Percentiles rank a stretch among this genome's conserved stretches.
Conservation (phyloP, 2,797 vertebrate genomes). For the Pogoniulus pusillus region DNA sequence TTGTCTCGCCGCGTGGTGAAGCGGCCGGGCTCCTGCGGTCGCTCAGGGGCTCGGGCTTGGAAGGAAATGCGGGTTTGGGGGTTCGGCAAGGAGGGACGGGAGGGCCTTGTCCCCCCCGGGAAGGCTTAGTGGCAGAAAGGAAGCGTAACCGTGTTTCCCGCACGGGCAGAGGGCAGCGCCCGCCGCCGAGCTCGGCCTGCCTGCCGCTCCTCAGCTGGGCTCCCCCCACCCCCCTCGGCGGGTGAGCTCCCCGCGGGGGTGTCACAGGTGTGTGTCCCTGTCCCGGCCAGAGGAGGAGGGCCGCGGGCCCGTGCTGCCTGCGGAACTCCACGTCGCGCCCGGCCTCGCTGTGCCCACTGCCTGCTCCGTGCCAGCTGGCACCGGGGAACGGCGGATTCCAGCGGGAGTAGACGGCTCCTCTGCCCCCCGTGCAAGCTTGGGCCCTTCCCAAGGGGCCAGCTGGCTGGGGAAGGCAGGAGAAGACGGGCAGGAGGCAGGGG, state of each 20-base stretch:
- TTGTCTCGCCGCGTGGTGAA: not conserved
- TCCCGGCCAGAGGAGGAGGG: not conserved
- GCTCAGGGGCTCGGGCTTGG: too few relatives aligned
- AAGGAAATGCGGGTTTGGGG: not conserved
- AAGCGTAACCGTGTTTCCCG: not conserved
- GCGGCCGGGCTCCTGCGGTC: not conserved
- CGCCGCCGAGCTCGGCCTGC: not conserved
- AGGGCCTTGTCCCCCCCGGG: not conserved
- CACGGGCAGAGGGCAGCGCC: not conserved
- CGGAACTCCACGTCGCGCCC: not conserved
- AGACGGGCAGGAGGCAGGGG: not conserved
- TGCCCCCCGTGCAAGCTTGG: not conserved
- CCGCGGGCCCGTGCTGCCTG: not conserved
- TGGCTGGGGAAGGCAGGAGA: not conserved
- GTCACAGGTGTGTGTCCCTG: not conserved
- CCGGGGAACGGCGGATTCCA: not conserved
- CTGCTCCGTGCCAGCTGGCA: not conserved
- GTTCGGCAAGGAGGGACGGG: not conserved
- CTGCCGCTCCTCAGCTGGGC: too few relatives aligned
- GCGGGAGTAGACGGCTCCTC: not conserved
- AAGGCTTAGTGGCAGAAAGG: not conserved
- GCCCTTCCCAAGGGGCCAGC: not conserved
- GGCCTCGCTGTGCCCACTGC: not conserved
- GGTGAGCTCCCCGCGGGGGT: not conserved
- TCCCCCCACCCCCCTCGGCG: not conserved